These are phyloP conservation scores for Nerophis ophidion DNA, from an alignment of 2,113 vertebrate species.

Conservation along the genomic window DNA sequence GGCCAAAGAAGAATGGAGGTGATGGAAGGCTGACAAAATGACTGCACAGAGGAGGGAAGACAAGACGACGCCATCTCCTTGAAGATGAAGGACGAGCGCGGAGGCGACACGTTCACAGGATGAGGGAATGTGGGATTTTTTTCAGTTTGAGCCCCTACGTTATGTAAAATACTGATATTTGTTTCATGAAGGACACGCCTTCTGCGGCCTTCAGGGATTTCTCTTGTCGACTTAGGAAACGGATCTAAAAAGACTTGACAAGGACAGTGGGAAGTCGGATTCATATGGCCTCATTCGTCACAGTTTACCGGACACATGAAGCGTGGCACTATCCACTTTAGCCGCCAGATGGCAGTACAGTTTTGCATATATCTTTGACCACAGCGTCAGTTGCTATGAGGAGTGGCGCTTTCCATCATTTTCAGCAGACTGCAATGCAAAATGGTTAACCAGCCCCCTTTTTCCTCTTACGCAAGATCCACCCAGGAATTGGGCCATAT, in stretches of 20 bases:
- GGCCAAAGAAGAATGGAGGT: slow-evolving; percentile 32
- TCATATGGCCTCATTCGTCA: too few species aligned
- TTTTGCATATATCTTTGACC: too few species aligned
- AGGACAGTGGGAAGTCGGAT: too few species aligned
- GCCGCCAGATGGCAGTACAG: too few species aligned
- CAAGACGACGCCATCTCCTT: slow-evolving; percentile 9
- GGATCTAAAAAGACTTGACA: background rate
- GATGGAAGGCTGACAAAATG: background rate
- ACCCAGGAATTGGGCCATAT: too few species aligned
- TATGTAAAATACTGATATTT: slow-evolving; percentile 25
- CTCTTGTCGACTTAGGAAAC: slow-evolving; percentile 17
- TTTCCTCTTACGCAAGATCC: too few species aligned
- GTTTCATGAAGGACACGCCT: slow-evolving; percentile 33
- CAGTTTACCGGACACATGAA: too few species aligned
- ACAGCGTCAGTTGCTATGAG: too few species aligned
- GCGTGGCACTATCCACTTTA: too few species aligned
- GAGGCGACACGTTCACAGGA: background rate
- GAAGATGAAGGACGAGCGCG: slow-evolving; percentile 12
- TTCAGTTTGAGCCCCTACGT: background rate
- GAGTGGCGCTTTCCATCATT: too few species aligned
- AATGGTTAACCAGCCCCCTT: too few species aligned
- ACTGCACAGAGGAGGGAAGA: background rate
- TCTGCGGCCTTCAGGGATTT: slow-evolving; percentile 5
- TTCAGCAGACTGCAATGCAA: too few species aligned
- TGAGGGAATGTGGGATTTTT: background rate